A percentile compares a stretch with the other conserved stretches of the same genome.
Evolutionary conservation across 2,113 vertebrate genomes (phyloP).

Genomic region (Paramormyrops kingsleyae): DNA sequence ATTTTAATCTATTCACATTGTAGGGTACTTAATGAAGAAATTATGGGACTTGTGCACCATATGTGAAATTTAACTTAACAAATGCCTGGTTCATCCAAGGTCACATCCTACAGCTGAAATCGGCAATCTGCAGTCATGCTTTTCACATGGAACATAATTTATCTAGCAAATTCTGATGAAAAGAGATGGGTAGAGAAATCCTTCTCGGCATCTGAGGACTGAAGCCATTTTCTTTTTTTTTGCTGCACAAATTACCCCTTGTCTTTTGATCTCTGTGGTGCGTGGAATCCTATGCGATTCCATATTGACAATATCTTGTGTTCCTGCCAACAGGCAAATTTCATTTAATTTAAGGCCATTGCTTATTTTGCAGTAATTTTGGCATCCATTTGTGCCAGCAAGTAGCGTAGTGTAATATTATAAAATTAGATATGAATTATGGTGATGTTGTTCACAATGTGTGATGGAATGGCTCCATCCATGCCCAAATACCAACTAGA

Average conservation of each 20-base stretch:
- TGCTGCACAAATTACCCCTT: not conserved
- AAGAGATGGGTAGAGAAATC: not conserved
- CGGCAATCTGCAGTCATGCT: not conserved
- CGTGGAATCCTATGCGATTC: not conserved
- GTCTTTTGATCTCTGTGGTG: not conserved
- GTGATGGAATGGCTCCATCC: not conserved
- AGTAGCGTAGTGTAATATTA: not conserved
- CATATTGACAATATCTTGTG: not conserved
- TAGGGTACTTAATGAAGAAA: not conserved
- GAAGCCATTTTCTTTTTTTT: not conserved
- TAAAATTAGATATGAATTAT: not conserved
- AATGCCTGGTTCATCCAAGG: not conserved
- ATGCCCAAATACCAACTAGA: not conserved
- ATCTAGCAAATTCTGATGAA: not conserved
- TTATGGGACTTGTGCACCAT: not conserved
- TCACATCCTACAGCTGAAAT: not conserved
- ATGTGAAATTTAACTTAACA: not conserved
- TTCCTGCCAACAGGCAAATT: not conserved
- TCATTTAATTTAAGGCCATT: not conserved
- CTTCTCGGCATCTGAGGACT: not conserved
- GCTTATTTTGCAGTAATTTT: not conserved
- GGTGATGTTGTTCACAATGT: not conserved
- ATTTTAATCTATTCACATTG: not conserved
- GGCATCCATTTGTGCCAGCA: not conserved
- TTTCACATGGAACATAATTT: not conserved